A percentile compares a stretch with the other conserved stretches of the same genome.
Conservation (phyloP, 2,888 invertebrate species). For the Glaucopsyche alexis region DNA sequence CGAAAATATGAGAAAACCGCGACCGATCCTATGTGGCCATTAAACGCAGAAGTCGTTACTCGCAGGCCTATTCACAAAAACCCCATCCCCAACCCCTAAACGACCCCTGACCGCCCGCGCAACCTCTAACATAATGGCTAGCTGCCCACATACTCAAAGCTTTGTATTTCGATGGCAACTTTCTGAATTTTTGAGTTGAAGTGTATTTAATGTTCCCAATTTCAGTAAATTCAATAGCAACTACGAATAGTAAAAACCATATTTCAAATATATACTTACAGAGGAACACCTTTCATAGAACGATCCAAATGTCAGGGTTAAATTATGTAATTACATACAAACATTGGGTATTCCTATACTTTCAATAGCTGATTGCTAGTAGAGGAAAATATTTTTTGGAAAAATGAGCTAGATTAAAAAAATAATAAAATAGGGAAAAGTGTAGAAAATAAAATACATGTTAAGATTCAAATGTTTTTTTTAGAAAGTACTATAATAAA, state of each 20-base stretch:
- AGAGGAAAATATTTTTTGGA: no score
- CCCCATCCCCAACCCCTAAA: constrained; percentile 21
- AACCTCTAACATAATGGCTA: constrained; percentile 30
- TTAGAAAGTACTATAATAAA: no score
- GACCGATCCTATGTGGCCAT: constrained; percentile 41
- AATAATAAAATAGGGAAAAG: no score
- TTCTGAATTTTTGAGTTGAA: constrained; percentile 30
- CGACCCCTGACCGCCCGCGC: neutral
- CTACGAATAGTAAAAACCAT: neutral
- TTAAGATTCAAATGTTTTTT: no score
- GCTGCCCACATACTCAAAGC: constrained; percentile 35
- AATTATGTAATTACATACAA: no score
- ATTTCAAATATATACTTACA: neutral
- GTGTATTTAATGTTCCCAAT: constrained; percentile 30
- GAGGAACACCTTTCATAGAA: no score
- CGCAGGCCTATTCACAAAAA: constrained; percentile 36
- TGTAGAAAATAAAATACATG: no score
- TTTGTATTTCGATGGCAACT: constrained; percentile 32
- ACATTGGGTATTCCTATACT: no score
- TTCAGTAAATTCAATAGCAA: no score
- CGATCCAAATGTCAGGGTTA: no score
- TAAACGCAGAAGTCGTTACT: constrained; percentile 43
- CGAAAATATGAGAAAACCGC: constrained; percentile 27
- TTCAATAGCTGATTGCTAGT: no score
- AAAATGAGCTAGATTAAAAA: no score